These are phyloP conservation scores for Asarcornis scutulata DNA, from an alignment of 2,113 vertebrate genomes.

Conservation along the genomic window DNA sequence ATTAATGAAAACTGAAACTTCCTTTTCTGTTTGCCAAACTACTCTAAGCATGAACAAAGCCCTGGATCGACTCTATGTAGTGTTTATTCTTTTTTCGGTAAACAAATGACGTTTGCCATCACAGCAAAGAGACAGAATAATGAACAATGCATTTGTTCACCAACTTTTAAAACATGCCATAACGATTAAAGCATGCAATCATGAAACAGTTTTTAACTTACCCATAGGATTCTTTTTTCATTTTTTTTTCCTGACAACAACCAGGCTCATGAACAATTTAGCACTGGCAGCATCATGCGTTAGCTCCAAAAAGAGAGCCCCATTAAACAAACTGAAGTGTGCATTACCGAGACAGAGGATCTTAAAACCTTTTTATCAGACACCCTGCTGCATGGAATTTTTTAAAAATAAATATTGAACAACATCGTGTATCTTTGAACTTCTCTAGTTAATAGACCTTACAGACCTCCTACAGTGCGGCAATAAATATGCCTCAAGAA, in stretches of 20 bases:
- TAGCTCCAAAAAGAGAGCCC: neutral
- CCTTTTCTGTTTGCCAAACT: neutral
- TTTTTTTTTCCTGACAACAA: neutral
- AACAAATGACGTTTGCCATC: neutral
- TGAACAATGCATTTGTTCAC: neutral
- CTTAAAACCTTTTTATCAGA: slow-evolving; percentile 49
- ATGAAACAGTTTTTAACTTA: neutral
- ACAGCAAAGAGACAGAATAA: neutral
- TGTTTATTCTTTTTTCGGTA: neutral
- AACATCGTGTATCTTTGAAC: slow-evolving; percentile 55
- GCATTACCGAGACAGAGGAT: neutral
- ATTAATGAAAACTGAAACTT: neutral
- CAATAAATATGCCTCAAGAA: slow-evolving; percentile 57
- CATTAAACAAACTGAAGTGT: slow-evolving; percentile 18
- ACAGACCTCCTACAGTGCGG: slow-evolving; percentile 11
- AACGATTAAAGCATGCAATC: neutral
- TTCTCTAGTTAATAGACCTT: slow-evolving; percentile 51
- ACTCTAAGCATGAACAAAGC: neutral
- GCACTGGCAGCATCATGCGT: neutral
- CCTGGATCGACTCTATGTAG: neutral
- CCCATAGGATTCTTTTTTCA: neutral
- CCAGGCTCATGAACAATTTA: neutral
- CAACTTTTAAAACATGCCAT: neutral
- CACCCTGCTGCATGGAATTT: neutral
- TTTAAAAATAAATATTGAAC: slow-evolving; percentile 37